Conservation (phyloP, 2,797 vertebrate species). For the Parauchenoglanis ngamensis region DNA sequence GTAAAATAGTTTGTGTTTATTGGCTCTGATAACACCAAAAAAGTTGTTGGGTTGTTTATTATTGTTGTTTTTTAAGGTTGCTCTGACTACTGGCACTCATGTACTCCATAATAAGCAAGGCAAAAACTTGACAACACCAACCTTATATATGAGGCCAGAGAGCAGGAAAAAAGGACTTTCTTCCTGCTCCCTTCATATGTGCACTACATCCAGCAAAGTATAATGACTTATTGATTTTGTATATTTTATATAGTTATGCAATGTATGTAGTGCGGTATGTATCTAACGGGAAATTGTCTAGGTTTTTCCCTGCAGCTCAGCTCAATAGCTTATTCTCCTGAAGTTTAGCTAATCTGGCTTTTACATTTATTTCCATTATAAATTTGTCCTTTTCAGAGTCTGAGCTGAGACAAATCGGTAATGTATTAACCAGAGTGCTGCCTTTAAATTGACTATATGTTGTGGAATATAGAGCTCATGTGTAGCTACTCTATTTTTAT, state of each 20-base stretch:
- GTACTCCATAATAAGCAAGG: not conserved
- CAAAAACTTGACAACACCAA: not conserved
- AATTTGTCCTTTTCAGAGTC: not conserved
- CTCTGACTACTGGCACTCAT: not conserved
- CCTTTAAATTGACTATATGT: not conserved
- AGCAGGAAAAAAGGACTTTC: not conserved
- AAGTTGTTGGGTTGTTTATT: not conserved
- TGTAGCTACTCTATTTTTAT: not conserved
- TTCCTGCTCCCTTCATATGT: not conserved
- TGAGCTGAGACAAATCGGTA: not conserved
- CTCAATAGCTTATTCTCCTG: not conserved
- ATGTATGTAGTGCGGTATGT: not conserved
- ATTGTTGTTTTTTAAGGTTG: not conserved
- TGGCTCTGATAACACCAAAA: not conserved
- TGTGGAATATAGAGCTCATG: not conserved
- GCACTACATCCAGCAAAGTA: not conserved
- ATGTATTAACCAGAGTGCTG: not conserved
- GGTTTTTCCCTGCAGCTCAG: not conserved
- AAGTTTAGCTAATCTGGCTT: not conserved
- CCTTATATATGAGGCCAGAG: not conserved
- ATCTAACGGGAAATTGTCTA: not conserved
- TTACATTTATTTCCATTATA: not conserved
- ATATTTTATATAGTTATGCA: not conserved
- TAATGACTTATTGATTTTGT: not conserved
- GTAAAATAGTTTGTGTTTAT: constrained; percentile 17